Percentiles rank a stretch among this genome's conserved stretches.
Conservation (phyloP, 2,888 invertebrate species). For the Lepidocyrtinus sp. region DNA sequence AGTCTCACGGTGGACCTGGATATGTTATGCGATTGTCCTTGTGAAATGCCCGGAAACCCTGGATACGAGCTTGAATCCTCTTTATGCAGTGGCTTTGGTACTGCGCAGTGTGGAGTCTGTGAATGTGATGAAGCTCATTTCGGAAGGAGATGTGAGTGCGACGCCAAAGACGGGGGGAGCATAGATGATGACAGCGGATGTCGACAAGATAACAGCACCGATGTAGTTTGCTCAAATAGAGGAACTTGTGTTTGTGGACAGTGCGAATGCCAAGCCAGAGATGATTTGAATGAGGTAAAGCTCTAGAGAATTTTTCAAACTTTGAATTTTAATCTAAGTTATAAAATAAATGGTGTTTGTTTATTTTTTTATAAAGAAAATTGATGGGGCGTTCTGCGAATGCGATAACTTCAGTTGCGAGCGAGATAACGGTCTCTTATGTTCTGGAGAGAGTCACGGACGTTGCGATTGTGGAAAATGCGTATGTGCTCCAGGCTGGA, state of each 20-base stretch:
- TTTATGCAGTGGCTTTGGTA: conserved; percentile 41
- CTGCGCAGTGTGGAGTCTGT: conserved; percentile 67
- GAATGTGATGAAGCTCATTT: conserved; percentile 73
- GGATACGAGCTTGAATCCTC: conserved; percentile 36
- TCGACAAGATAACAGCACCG: conserved; percentile 40
- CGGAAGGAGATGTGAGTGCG: conserved; percentile 72
- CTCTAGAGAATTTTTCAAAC: neutral
- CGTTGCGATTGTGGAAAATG: conserved; percentile 62
- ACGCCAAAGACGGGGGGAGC: conserved; percentile 40
- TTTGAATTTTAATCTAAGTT: neutral
- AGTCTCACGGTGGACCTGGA: conserved; percentile 74
- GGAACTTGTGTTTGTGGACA: conserved; percentile 76
- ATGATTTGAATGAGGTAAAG: conserved; percentile 55
- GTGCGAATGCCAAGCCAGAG: conserved; percentile 72
- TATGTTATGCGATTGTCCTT: conserved; percentile 76
- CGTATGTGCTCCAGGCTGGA: conserved; percentile 49
- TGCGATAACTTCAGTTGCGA: conserved; percentile 59
- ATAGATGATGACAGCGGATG: conserved; percentile 27
- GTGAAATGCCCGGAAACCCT: conserved; percentile 70
- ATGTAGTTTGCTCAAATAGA: conserved; percentile 70
- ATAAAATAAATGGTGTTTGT: neutral
- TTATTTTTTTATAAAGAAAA: conserved; percentile 31
- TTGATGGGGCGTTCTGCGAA: conserved; percentile 56
- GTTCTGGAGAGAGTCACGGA: conserved; percentile 55
- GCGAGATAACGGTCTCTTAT: conserved; percentile 25